A percentile compares a stretch with the other conserved stretches of the same genome.
Conservation (phyloP, 1,140 invertebrate species). For the Lepidurus packardi region DNA sequence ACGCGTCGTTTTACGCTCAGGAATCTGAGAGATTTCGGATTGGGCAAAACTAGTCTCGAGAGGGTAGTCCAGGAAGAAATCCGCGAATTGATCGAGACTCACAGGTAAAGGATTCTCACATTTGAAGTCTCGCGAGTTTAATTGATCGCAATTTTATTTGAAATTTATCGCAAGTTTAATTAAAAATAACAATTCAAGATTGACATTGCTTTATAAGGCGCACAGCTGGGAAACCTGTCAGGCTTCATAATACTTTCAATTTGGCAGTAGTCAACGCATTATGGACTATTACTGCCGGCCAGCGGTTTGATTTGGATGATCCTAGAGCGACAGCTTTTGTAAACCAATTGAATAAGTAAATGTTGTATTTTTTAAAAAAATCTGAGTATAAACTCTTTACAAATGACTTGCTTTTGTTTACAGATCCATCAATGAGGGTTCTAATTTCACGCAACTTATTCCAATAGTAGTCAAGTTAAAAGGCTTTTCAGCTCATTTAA, state of each 20-base stretch:
- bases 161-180: neutral
- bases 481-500: neutral
- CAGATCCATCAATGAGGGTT: neutral
- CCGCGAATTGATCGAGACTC: conserved; percentile 45
- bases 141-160: neutral
- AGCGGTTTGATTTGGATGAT: conserved; percentile 30
- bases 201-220: neutral
- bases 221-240: conserved; percentile 1
- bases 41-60: conserved; percentile 55
- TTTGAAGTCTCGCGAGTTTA: neutral
- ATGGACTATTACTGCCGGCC: conserved; percentile 29
- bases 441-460: neutral
- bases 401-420: too few species aligned
- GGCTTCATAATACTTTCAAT: conserved; percentile 26
- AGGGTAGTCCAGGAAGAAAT: conserved; percentile 55
- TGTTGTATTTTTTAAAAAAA: too few species aligned
- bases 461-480: neutral
- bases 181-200: neutral
- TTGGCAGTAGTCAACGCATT: conserved; percentile 31
- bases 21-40: conserved; percentile 56
- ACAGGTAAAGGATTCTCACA: conserved; percentile 22
- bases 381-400: neutral
- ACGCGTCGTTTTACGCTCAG: conserved; percentile 55
- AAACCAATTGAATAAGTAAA: neutral
- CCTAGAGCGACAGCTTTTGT: neutral